Evolutionary conservation across 2,113 vertebrate genomes (phyloP).

Genomic region (Pavo muticus): DNA sequence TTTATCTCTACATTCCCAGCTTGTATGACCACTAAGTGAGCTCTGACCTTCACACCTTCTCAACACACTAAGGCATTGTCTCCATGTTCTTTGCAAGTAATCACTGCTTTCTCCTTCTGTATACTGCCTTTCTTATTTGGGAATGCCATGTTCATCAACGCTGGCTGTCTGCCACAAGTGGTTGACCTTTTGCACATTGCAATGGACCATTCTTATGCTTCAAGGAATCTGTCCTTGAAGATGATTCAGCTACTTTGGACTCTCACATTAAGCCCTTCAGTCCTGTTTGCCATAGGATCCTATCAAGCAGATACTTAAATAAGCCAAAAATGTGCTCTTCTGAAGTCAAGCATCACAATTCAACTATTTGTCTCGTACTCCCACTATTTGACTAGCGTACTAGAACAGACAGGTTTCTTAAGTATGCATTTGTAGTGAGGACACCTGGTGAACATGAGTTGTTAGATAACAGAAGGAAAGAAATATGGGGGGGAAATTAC

Average conservation of each 20-base stretch:
- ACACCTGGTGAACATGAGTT: not conserved
- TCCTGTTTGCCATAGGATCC: not conserved
- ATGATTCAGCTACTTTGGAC: not conserved
- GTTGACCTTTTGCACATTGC: rapidly evolving
- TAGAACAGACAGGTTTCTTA: not conserved
- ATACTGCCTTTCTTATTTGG: not conserved
- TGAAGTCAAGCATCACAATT: not conserved
- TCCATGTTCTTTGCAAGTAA: not conserved
- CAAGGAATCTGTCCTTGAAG: not conserved
- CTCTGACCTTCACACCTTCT: not conserved
- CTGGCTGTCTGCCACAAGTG: not conserved
- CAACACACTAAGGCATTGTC: rapidly evolving
- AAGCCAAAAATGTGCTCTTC: not conserved
- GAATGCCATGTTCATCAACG: not conserved
- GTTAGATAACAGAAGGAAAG: not conserved
- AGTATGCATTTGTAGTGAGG: not conserved
- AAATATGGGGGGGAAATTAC: not conserved
- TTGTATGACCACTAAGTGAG: not conserved
- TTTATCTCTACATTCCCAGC: not conserved
- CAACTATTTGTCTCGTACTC: not conserved
- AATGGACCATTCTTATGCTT: rapidly evolving
- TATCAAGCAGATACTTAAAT: not conserved
- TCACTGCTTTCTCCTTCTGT: not conserved
- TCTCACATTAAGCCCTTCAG: not conserved
- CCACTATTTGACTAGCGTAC: not conserved